Evolutionary conservation across 2,888 invertebrate species (phyloP), one percentile per base, ranked within the genome.

Genomic region (Synergus laeviventris): DNA sequence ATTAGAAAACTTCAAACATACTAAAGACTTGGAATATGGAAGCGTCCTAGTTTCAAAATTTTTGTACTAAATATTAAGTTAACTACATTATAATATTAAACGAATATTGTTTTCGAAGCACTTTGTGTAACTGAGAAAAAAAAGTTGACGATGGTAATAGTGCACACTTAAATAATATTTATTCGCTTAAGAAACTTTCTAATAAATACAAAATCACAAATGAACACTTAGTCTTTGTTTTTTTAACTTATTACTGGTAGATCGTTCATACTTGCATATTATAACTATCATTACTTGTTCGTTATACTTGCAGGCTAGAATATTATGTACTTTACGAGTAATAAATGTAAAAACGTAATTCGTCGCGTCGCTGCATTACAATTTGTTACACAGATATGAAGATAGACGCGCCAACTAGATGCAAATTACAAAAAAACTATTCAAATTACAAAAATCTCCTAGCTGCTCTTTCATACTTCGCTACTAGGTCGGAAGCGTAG

Each of bases 151-250:
- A 77, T 79, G 70, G 49, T 79, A 78, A 76, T 80, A 79, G 83
- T 89, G 87, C 90, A 90, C 90, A 90, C 90, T 91, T 90, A 89
- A 89, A 90, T 90, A 91, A 86, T 88, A 83, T 81, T 89, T 88
- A 87, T 88, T 88, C 84, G 86, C 87, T 88, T 90, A 88, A 49
- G 86, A 88, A 89, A 89, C 62, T 49, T 70, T 70, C 70, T 70
- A 56, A 56, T 56, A 56, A 56, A 56, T 56, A 56, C 56, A 56
- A 56, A 56, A 56, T 91, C 90, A 90, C 89, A 91, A 91, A 89
- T 89, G 86, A 90, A 90, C 89, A 90, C 88, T 90, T 89, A 89
- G 88, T 89, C 89, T 89, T 90, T 89, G 87, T 86, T 84, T 86
- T 66, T 62, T 62, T 62, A 88, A 88, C 87, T 88, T 86, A 88